Conservation (phyloP, 2,888 invertebrate genomes). For the Xanthostigma xanthostigma region DNA sequence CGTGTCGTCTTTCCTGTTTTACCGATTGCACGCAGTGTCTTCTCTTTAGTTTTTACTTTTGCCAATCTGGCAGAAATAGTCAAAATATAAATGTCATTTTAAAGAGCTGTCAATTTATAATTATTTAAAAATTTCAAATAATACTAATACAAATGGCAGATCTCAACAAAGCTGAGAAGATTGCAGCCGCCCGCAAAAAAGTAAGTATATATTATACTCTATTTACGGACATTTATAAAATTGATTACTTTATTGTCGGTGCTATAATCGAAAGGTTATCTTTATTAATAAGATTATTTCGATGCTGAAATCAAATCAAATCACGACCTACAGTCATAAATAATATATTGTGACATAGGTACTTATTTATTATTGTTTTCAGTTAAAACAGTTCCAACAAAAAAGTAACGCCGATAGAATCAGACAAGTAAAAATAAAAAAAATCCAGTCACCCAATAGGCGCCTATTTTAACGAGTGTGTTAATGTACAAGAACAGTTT, state of each 20-base stretch:
- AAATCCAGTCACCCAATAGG: not conserved
- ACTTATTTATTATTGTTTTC: conserved; percentile 15
- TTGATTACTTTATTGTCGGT: not conserved
- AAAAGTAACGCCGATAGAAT: conserved; percentile 20
- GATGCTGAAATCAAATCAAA: too few species aligned
- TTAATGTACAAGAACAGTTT: not conserved
- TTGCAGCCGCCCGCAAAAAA: conserved; percentile 47
- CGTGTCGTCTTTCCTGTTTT: too few species aligned
- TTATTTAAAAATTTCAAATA: not conserved
- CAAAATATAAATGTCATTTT: too few species aligned
- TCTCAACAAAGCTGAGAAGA: conserved; percentile 35
- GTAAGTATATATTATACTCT: conserved; percentile 25
- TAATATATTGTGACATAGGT: too few species aligned
- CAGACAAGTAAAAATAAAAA: not conserved
- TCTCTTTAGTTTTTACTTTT: too few species aligned
- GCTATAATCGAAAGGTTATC: not conserved
- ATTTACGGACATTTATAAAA: conserved; percentile 3
- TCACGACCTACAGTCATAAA: too few species aligned
- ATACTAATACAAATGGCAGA: conserved; percentile 24
- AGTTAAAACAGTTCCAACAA: conserved; percentile 38
- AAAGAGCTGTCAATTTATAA: not conserved
- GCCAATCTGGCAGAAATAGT: too few species aligned
- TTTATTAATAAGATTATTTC: too few species aligned
- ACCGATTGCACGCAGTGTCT: too few species aligned
- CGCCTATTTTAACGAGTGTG: not conserved